A percentile compares a stretch with the other conserved stretches of the same genome.
phyloP scores from a whole-genome alignment of 2,888 invertebrate species.

The Ectemnius continuus region DNA sequence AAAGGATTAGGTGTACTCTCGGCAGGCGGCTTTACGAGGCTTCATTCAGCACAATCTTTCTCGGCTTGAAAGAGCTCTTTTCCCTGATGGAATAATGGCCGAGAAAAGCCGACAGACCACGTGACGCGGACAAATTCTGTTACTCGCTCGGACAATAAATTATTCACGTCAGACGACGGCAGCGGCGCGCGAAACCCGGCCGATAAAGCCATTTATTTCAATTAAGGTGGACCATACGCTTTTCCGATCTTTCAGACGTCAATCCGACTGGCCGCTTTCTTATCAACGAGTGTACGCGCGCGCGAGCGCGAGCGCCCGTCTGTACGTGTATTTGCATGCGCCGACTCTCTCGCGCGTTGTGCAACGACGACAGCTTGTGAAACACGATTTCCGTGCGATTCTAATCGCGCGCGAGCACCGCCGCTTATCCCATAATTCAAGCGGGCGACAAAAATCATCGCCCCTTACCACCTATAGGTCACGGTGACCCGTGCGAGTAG shows the following conservation, averaged over 20 bases:
- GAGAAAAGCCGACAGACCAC: slow-evolving; percentile 18
- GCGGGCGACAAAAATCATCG: too few relatives aligned
- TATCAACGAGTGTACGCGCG: slow-evolving; percentile 13
- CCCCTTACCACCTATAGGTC: too few relatives aligned
- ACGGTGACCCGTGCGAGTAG: too few relatives aligned
- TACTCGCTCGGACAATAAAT: slow-evolving; percentile 33
- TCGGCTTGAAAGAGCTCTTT: not conserved
- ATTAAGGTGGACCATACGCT: slow-evolving; percentile 37
- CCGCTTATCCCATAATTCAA: not conserved
- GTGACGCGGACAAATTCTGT: slow-evolving; percentile 40
- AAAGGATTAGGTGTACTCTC: too few relatives aligned
- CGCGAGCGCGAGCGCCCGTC: too few relatives aligned
- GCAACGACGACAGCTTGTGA: slow-evolving; percentile 12
- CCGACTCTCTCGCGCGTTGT: slow-evolving; percentile 12
- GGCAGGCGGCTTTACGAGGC: too few relatives aligned
- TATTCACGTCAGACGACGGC: slow-evolving; percentile 21
- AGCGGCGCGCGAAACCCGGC: slow-evolving; percentile 29
- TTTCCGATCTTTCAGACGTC: slow-evolving; percentile 28
- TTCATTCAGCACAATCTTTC: not conserved
- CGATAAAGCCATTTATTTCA: slow-evolving; percentile 50
- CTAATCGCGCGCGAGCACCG: not conserved
- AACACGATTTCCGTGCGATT: slow-evolving; percentile 1
- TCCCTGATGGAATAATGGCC: not conserved
- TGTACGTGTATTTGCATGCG: not conserved
- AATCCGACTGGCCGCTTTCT: slow-evolving; percentile 31